Conservation (phyloP, 2,113 vertebrate genomes). For the Rhagologus leucostigma region DNA sequence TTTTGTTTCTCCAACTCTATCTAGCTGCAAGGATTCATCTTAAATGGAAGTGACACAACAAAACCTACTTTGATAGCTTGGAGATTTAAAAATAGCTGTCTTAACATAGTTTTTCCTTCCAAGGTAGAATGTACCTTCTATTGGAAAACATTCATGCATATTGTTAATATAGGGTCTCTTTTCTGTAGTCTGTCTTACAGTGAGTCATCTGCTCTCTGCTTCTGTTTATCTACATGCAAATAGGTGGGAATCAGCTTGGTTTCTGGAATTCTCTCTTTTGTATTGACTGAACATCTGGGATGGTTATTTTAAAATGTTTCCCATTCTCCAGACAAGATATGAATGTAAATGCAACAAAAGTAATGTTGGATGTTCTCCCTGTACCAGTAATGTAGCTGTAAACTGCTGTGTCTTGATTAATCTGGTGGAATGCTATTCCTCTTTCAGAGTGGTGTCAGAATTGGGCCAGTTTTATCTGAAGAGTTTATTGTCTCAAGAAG, state of each 20-base stretch:
- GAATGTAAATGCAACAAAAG: neutral
- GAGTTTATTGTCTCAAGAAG: neutral
- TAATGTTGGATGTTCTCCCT: neutral
- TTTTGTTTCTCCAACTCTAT: neutral
- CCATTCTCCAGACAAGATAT: neutral
- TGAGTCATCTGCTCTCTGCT: neutral
- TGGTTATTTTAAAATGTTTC: neutral
- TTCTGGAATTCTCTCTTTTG: neutral
- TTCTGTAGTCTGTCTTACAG: neutral
- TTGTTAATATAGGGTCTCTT: neutral
- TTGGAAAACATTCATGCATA: neutral
- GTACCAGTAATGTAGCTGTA: neutral
- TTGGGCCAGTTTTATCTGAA: neutral
- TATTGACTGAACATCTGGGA: neutral
- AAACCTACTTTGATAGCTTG: neutral
- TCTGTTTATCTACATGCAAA: neutral
- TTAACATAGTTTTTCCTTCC: neutral
- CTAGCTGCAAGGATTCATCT: constrained; percentile 3
- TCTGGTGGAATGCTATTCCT: neutral
- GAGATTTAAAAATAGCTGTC: neutral
- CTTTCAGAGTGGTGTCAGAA: neutral
- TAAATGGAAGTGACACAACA: neutral
- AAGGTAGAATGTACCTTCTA: constrained; percentile 1
- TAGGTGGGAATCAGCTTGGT: neutral
- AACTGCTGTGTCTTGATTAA: neutral